These are phyloP conservation scores for Cryptus viduatorius DNA, from an alignment of 2,888 invertebrate species.

Conservation along the genomic window DNA sequence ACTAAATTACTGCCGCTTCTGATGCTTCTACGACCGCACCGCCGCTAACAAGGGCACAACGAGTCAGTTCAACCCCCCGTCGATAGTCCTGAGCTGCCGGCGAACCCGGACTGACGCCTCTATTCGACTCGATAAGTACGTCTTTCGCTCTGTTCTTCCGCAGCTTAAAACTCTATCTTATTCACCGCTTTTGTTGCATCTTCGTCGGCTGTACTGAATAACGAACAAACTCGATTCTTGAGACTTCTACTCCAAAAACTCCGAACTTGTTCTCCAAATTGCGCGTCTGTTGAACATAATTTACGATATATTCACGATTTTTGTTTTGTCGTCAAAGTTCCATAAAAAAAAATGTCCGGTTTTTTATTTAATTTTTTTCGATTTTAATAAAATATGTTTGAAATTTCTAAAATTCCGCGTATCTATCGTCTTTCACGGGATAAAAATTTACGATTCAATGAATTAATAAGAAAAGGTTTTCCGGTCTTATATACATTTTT, in stretches of 20 bases:
- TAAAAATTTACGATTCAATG: too few species aligned
- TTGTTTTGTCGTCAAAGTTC: too few species aligned
- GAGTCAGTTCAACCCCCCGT: slow-evolving; percentile 51
- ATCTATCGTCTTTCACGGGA: too few species aligned
- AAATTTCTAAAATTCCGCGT: too few species aligned
- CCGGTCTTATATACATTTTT: too few species aligned
- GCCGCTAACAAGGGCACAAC: slow-evolving; percentile 52
- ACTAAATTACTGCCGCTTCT: slow-evolving; percentile 40
- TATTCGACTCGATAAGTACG: slow-evolving; percentile 64
- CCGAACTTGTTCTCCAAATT: not conserved
- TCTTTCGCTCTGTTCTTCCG: slow-evolving; percentile 16
- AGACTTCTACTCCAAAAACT: not conserved
- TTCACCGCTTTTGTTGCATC: not conserved
- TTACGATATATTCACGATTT: too few species aligned
- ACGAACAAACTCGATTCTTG: not conserved
- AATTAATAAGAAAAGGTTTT: too few species aligned
- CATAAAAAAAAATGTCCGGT: too few species aligned
- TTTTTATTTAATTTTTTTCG: too few species aligned
- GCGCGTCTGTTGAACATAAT: not conserved
- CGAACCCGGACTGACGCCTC: slow-evolving; percentile 54
- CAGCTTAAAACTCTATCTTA: not conserved
- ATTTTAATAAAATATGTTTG: too few species aligned
- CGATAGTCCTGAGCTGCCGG: slow-evolving; percentile 35
- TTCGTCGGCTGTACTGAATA: not conserved
- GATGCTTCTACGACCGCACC: slow-evolving; percentile 34